Conservation (phyloP, 2,888 invertebrate genomes). For the Diarsia brunnea region DNA sequence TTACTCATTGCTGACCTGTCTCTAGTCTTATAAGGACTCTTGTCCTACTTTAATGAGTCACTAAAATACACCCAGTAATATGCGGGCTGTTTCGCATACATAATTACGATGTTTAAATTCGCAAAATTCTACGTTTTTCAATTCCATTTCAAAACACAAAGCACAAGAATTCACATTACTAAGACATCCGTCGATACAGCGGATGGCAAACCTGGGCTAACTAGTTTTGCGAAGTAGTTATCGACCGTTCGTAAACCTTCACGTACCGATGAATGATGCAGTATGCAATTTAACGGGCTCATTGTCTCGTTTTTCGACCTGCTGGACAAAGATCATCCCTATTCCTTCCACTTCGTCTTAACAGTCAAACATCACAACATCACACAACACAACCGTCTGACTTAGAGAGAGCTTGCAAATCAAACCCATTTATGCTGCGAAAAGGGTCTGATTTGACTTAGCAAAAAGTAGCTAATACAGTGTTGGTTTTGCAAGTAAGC, state of each 20-base stretch:
- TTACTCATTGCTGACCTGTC: conserved; percentile 37
- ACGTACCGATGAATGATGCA: conserved; percentile 67
- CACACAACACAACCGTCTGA: neutral
- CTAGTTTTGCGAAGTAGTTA: conserved; percentile 75
- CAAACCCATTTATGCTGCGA: neutral
- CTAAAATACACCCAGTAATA: conserved; percentile 36
- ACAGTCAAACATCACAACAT: too few relatives aligned
- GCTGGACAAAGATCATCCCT: conserved; percentile 53
- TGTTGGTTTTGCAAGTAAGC: conserved; percentile 34
- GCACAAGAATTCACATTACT: conserved; percentile 10
- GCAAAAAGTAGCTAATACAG: conserved; percentile 2
- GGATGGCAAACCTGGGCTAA: conserved; percentile 70
- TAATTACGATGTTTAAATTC: conserved; percentile 8
- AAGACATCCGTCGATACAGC: conserved; percentile 43
- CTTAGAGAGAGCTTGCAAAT: neutral
- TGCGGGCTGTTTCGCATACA: conserved; percentile 14
- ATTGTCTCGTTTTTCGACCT: conserved; percentile 70
- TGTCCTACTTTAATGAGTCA: conserved; percentile 42
- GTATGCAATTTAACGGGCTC: conserved; percentile 77
- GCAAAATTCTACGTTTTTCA: neutral
- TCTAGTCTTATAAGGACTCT: conserved; percentile 35
- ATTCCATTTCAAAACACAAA: conserved; percentile 9
- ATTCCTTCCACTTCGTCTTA: conserved; percentile 40
- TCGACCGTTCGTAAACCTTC: conserved; percentile 68
- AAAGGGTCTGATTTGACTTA: conserved; percentile 29